Conservation (phyloP, 1,140 invertebrate species). For the Agrilus planipennis region DNA sequence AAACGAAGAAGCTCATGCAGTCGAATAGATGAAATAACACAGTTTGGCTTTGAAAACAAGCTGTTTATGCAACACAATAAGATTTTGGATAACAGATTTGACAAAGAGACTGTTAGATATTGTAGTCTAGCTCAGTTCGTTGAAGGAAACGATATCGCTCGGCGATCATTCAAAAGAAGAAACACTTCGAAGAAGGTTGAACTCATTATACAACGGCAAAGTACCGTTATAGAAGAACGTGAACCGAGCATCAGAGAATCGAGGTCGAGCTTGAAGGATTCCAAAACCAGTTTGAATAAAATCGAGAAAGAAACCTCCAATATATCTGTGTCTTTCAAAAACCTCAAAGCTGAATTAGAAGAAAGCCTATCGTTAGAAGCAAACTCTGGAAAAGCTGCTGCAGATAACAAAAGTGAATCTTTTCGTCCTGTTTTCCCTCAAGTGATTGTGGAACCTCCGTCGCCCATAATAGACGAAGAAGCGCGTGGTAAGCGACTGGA, state of each 20-base stretch:
- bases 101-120: conserved; percentile 45
- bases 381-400: conserved; percentile 9
- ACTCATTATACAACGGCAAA: conserved; percentile 27
- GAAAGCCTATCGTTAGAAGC: conserved; percentile 11
- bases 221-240: conserved; percentile 23
- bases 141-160: conserved; percentile 67
- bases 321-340: conserved; percentile 17
- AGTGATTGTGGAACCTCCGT: conserved; percentile 57
- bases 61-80: conserved; percentile 39
- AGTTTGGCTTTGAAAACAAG: conserved; percentile 56
- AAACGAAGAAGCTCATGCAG: conserved; percentile 35
- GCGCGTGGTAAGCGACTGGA: conserved; percentile 38
- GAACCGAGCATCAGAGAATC: conserved; percentile 13
- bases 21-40: conserved; percentile 38
- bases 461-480: conserved; percentile 39
- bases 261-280: conserved; percentile 13
- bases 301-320: conserved; percentile 26
- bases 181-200: conserved; percentile 21
- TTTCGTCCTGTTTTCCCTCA: conserved; percentile 41
- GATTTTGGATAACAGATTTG: conserved; percentile 42
- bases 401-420: conserved; percentile 2
- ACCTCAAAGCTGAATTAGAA: conserved; percentile 18
- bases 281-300: conserved; percentile 27
- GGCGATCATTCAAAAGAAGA: conserved; percentile 51
- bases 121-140: conserved; percentile 65